Evolutionary conservation across 1,140 invertebrate species (phyloP), one percentile per base, ranked within the genome.

Genomic region (Scaptomyza pallida): DNA sequence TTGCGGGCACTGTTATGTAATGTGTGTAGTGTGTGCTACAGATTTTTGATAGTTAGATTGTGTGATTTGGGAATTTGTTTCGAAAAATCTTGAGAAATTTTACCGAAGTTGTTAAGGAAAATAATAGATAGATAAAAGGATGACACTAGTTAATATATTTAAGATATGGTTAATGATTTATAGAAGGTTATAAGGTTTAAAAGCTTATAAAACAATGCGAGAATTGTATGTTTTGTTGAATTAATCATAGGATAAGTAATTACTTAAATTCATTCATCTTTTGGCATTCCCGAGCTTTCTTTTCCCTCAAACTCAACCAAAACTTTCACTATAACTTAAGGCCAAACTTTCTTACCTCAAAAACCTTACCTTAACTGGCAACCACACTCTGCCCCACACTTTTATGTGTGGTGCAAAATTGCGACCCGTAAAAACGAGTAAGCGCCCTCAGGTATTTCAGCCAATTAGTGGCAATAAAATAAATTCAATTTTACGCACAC

Each of bases 381-480:
- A 40, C 61, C 54, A 23, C 40, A 35, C 26, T 30, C 26, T 9
- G 2, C 2, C n/a, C 12, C 33, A 37, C 12, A 26, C 15, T 13
- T 37, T 30, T 37, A 4, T 51, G 23, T 19, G 44, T 12, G 44
- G 9, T 43, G 15, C 43, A 9, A 9, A 3, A 19, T 23, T 26
- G 16, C 43, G 33, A 35, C 40, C 40, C 30, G 17, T 12, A 13
- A 51, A 61, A 54, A 44, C 45, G 56, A n/a, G n/a, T 21, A 47
- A 72, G 72, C 50, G 57, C 71, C 79, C 80, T 89, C 86, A 78
- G 85, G 86, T 89, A 85, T 89, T 81, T 82, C 63, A 90, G 77
- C 89, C 89, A 90, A 90, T 90, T 90, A 90, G 83, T 76, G 83
- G 89, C 79, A 90, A 90, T 80, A 88, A 90, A 90, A 90, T 90